Evolutionary conservation across 2,888 invertebrate species (phyloP).

Genomic region (Brenthis hecate): DNA sequence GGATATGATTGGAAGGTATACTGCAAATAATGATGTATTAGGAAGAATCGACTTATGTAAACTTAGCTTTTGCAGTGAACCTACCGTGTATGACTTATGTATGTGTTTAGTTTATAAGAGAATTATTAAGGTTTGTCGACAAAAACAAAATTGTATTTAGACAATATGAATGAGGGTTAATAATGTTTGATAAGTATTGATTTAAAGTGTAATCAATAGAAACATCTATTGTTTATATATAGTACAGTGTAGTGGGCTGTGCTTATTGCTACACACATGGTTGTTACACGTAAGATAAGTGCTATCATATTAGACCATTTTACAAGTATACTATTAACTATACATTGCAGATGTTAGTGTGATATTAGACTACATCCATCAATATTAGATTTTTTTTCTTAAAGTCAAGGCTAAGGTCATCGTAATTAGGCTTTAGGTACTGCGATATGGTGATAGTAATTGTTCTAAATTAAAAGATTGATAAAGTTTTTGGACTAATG

Average conservation of each 20-base stretch:
- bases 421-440: not conserved
- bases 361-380: not conserved
- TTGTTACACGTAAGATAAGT: too few species aligned
- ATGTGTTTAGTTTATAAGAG: constrained; percentile 16
- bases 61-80: not conserved
- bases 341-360: too few species aligned
- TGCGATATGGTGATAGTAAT: constrained; percentile 11
- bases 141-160: not conserved
- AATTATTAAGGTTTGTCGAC: not conserved
- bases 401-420: too few species aligned
- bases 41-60: too few species aligned
- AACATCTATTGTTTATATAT: too few species aligned
- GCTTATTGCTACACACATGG: too few species aligned
- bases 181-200: not conserved
- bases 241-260: too few species aligned
- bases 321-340: too few species aligned
- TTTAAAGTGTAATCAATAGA: too few species aligned
- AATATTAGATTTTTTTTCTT: constrained; percentile 1
- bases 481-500: not conserved
- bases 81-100: not conserved
- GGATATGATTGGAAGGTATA: constrained; percentile 13
- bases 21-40: not conserved
- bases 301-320: too few species aligned
- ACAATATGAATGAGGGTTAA: constrained; percentile 1
- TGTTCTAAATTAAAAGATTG: constrained; percentile 3